Conservation (phyloP, 2,113 vertebrate genomes). For the Rousettus leschenaultii region DNA sequence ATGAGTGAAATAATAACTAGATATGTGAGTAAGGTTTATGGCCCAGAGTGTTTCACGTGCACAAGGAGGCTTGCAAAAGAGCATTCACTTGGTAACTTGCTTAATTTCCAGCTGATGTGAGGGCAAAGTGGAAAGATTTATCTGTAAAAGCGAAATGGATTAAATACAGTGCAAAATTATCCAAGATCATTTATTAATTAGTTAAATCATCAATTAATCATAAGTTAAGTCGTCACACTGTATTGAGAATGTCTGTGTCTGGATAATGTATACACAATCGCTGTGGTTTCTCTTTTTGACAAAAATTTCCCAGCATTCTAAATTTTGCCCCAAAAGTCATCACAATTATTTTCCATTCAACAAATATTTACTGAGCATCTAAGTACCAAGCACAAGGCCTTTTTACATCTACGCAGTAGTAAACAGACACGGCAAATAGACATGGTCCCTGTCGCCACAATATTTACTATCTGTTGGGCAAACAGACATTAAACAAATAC, state of each 20-base stretch:
- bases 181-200: neutral
- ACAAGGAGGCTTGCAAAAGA: neutral
- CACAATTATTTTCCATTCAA: neutral
- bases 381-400: neutral
- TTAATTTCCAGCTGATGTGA: neutral
- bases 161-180: neutral
- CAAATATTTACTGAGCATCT: neutral
- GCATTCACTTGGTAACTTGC: neutral
- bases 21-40: accelerated
- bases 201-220: neutral
- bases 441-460: neutral
- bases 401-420: neutral
- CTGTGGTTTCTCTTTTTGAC: neutral
- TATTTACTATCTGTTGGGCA: neutral
- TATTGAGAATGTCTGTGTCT: neutral
- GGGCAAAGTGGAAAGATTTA: neutral
- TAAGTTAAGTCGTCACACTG: neutral
- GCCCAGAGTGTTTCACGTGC: accelerated
- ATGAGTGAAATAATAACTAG: neutral
- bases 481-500: neutral
- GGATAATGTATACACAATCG: neutral
- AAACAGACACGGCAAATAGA: neutral
- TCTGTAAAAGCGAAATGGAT: neutral
- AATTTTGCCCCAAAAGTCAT: neutral
- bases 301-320: neutral